Percentiles rank a stretch among this genome's conserved stretches.
Evolutionary conservation across 2,888 invertebrate species (phyloP).

Genomic region (Didymodactylos carnosus): DNA sequence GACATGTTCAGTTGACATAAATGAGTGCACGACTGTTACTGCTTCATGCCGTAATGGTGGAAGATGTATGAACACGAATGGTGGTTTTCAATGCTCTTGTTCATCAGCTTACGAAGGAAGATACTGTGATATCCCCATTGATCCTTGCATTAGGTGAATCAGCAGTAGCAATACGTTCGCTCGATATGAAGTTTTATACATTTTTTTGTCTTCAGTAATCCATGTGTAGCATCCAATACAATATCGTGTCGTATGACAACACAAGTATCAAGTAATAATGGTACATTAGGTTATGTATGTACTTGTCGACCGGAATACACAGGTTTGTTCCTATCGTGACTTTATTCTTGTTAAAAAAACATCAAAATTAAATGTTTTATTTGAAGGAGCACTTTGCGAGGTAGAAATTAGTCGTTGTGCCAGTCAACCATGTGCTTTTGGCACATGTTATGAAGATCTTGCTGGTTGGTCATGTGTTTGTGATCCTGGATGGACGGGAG

Average conservation of each 20-base stretch:
- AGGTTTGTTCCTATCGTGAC: neutral
- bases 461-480: neutral
- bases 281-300: slow-evolving; percentile 2
- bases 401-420: slow-evolving; percentile 1
- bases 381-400: neutral
- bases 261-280: neutral
- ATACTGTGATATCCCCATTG: neutral
- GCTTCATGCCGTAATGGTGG: slow-evolving; percentile 2
- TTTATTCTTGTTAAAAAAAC: neutral
- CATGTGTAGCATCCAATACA: neutral
- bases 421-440: neutral
- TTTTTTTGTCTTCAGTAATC: neutral
- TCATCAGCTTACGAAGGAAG: slow-evolving; percentile 3
- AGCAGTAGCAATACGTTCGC: too few relatives aligned
- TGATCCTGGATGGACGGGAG: slow-evolving; percentile 2
- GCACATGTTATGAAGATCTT: neutral
- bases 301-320: slow-evolving; percentile 7
- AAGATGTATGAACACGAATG: neutral
- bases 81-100: slow-evolving; percentile 8
- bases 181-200: too few relatives aligned
- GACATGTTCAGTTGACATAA: neutral
- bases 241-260: neutral
- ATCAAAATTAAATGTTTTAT: too few relatives aligned
- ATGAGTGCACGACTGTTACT: slow-evolving; percentile 1
- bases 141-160: too few relatives aligned